These are phyloP conservation scores for Onthophagus taurus DNA, from an alignment of 1,140 invertebrate genomes.

Conservation along the genomic window DNA sequence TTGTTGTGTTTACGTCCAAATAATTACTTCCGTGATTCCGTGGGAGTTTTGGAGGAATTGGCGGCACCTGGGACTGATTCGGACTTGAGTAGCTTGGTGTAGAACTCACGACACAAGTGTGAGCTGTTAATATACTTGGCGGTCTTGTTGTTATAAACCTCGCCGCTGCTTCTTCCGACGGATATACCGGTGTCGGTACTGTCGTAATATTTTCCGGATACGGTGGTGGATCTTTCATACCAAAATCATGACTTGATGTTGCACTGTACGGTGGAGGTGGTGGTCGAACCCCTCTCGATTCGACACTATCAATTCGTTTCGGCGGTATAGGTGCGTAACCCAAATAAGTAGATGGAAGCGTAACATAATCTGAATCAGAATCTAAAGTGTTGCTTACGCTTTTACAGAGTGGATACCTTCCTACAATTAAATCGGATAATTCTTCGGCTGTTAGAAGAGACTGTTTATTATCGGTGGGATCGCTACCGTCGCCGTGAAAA, in stretches of 20 bases:
- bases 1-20: constrained; percentile 53
- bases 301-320: constrained; percentile 50
- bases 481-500: constrained; percentile 76
- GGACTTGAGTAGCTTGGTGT: constrained; percentile 44
- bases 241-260: constrained; percentile 11
- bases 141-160: constrained; percentile 57
- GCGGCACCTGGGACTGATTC: constrained; percentile 42
- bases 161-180: constrained; percentile 50
- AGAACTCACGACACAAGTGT: constrained; percentile 46
- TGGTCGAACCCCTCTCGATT: constrained; percentile 33
- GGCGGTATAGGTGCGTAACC: constrained; percentile 55
- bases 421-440: constrained; percentile 71
- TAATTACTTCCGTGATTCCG: constrained; percentile 51
- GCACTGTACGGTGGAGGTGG: constrained; percentile 42
- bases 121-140: constrained; percentile 56
- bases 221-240: constrained; percentile 43
- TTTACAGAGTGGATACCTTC: constrained; percentile 66
- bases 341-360: constrained; percentile 58
- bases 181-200: constrained; percentile 27
- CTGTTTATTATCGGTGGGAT: constrained; percentile 69
- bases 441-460: constrained; percentile 66
- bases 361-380: constrained; percentile 82
- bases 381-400: constrained; percentile 74
- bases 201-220: constrained; percentile 45
- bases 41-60: constrained; percentile 43